These are phyloP conservation scores for Lampropteryx suffumata DNA, from an alignment of 2,888 invertebrate genomes.

Conservation along the genomic window DNA sequence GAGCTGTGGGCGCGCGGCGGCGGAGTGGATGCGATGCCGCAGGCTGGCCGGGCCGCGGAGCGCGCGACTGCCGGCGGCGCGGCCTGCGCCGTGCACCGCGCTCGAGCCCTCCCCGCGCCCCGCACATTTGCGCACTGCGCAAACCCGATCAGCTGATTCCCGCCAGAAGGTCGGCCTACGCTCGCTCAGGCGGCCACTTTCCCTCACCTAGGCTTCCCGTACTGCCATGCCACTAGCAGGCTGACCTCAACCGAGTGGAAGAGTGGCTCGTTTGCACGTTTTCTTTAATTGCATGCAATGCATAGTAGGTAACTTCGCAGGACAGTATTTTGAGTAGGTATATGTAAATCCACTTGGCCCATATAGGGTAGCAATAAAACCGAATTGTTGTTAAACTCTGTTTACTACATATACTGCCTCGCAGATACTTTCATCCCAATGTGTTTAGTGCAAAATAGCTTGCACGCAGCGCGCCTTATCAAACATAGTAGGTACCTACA, in stretches of 20 bases:
- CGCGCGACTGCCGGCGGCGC: conserved; percentile 60
- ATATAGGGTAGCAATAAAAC: no score
- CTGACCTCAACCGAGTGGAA: conserved; percentile 29
- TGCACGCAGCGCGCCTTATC: no score
- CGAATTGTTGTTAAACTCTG: no score
- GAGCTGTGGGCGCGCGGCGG: conserved; percentile 40
- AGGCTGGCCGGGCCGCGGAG: conserved; percentile 63
- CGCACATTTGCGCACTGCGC: conserved; percentile 80
- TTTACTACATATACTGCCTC: no score
- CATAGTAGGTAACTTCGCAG: background rate
- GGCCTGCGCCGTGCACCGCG: conserved; percentile 41
- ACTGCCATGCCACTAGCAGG: no score
- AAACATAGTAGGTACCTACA: no score
- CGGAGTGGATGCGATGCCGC: conserved; percentile 46
- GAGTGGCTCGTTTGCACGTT: conserved; percentile 18
- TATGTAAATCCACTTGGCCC: no score
- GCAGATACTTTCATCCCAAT: no score
- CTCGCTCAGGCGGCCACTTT: conserved; percentile 55
- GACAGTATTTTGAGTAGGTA: no score
- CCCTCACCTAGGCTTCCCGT: conserved; percentile 44
- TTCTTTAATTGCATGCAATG: conserved; percentile 4
- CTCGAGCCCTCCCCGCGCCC: conserved; percentile 46
- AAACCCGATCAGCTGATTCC: conserved; percentile 81
- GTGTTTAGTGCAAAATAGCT: no score
- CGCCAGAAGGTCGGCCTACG: conserved; percentile 69